Base-by-base conservation (phyloP, 2,888 invertebrate genomes). In the Carcina quercana region DNA sequence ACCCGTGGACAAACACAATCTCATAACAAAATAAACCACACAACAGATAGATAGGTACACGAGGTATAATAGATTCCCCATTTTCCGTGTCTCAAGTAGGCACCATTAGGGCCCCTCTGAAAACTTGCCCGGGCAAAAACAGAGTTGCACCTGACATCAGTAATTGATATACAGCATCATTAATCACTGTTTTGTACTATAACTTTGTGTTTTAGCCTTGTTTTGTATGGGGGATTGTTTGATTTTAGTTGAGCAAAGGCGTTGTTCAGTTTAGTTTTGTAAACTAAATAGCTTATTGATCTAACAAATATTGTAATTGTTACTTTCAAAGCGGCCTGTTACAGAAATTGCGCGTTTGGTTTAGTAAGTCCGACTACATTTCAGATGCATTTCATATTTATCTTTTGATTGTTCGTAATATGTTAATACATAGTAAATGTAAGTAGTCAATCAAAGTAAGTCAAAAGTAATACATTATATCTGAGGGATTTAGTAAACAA, bases 131-230 rank as follows among this genome's bases (percentile, higher is more conserved):
- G 19, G 31, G 29, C 36, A 31, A 34, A 34, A 34, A 34, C 19
- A 28, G 14, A 25, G 32, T 36, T 43, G 42, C 37, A 43, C 42
- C 45, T 42, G 47, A 47, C 47, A 42, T 34, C 28, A 10, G 42
- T 47, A 47, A 47, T 47, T 47, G 47, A 47, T 47, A 42, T 45
- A 47, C 40, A 35, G 35, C 31, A 30, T 28, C 34, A 45, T 47
- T 47, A 40, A 45, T 45, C 47, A 41, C 28, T 15, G 29, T 37
- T 33, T 32, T 24, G 26, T 28, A 10, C 12, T 5, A 25, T 13
- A 30, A 28, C 29, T 34, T 29, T 6, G 14, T 21, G 21, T 7
- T 28, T 25, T 25, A 13, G 24, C 25, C 5, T 7, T 26, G 13
- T 5, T 28, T 30, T 24, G 15, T 30, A 12, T 15, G 21, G 29